Evolutionary conservation across 2,888 invertebrate genomes (phyloP).

Genomic region (Cheilosia urbana): DNA sequence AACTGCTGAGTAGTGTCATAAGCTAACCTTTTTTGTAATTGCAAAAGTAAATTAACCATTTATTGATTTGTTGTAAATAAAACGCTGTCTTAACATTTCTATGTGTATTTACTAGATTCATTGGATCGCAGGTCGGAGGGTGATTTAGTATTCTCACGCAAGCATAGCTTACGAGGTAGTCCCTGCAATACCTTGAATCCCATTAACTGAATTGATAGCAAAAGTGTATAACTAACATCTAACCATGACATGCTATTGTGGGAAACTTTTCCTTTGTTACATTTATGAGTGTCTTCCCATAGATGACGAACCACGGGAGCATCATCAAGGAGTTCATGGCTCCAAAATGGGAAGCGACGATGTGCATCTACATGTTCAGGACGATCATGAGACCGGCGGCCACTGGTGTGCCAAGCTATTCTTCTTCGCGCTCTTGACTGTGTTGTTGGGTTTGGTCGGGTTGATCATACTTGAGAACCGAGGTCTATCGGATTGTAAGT

Average conservation of each 20-base stretch:
- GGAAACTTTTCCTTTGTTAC: not conserved
- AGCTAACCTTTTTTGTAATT: not conserved
- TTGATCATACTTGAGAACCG: constrained; percentile 92
- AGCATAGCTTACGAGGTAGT: constrained; percentile 82
- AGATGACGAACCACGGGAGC: constrained; percentile 81
- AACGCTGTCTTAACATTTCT: constrained; percentile 28
- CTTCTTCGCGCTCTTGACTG: constrained; percentile 90
- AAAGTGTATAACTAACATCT: constrained; percentile 7
- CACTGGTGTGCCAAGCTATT: constrained; percentile 93
- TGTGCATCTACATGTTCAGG: constrained; percentile 90
- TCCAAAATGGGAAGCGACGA: constrained; percentile 86
- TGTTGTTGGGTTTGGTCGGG: constrained; percentile 89
- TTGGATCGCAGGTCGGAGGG: constrained; percentile 83
- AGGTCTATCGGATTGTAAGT: constrained; percentile 91
- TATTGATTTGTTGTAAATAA: not conserved
- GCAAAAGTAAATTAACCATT: not conserved
- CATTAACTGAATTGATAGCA: constrained; percentile 8
- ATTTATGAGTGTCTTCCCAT: not conserved
- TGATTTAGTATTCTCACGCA: constrained; percentile 81
- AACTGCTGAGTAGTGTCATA: too few species aligned
- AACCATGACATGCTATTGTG: not conserved
- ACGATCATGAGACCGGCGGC: constrained; percentile 91
- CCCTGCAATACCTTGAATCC: constrained; percentile 20
- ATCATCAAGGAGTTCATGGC: constrained; percentile 82
- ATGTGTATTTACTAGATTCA: constrained; percentile 80